Percentiles rank a stretch among this genome's conserved stretches.
Evolutionary conservation across 1,140 invertebrate genomes (phyloP).

Genomic region (Trachymyrmex septentrionalis): DNA sequence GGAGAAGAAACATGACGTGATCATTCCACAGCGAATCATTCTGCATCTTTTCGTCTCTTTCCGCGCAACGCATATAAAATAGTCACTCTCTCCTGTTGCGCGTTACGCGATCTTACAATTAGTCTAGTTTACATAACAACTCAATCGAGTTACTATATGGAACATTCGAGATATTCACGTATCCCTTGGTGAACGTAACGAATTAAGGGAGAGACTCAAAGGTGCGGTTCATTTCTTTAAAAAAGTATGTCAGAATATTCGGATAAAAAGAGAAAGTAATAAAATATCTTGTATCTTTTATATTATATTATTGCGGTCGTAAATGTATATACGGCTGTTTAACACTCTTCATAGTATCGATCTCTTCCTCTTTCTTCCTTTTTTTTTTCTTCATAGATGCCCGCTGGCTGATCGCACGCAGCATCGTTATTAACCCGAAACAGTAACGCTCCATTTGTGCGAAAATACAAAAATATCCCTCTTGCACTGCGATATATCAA

Average conservation of each 20-base stretch:
- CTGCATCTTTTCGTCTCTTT: neutral
- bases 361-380: neutral
- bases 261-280: conserved; percentile 34
- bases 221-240: neutral
- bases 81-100: conserved; percentile 27
- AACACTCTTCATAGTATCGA: conserved; percentile 29
- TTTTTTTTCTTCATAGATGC: neutral
- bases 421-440: conserved; percentile 37
- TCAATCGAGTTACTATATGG: conserved; percentile 5
- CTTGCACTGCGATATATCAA: neutral
- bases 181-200: neutral
- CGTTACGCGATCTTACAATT: conserved; percentile 6
- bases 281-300: conserved; percentile 42
- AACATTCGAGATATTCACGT: conserved; percentile 24
- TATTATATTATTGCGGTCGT: conserved; percentile 26
- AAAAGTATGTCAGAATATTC: conserved; percentile 26
- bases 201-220: conserved; percentile 17
- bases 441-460: neutral
- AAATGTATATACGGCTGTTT: neutral
- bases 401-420: neutral
- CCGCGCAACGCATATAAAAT: conserved; percentile 34
- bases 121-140: conserved; percentile 22
- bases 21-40: neutral
- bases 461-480: conserved; percentile 43
- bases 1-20: conserved; percentile 4